phyloP scores from a whole-genome alignment of 2,888 invertebrate genomes.

The Tricholauxania praeusta region DNA sequence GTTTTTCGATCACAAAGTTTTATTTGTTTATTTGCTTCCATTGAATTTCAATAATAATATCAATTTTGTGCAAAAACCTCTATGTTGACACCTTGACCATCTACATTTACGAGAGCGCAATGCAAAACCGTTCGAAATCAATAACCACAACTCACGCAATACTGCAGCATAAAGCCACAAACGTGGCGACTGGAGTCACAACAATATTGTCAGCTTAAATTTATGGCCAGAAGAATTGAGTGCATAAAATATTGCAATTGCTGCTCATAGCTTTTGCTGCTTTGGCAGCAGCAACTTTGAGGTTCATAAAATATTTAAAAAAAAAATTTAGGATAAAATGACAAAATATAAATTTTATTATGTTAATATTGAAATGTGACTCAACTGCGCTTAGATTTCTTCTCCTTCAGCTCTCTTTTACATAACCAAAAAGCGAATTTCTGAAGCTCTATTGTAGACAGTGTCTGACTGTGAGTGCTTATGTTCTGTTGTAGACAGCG shows the following conservation, averaged over 20 bases:
- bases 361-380: too few species aligned
- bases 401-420: too few species aligned
- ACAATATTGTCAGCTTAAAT: conserved; percentile 1
- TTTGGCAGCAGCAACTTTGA: not conserved
- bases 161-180: not conserved
- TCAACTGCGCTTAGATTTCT: too few species aligned
- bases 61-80: not conserved
- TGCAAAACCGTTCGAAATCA: not conserved
- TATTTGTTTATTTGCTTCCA: not conserved
- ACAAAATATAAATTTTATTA: too few species aligned
- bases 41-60: not conserved
- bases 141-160: not conserved
- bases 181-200: not conserved
- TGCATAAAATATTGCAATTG: conserved; percentile 13
- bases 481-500: too few species aligned
- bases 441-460: too few species aligned
- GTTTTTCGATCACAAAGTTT: too few species aligned
- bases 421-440: too few species aligned
- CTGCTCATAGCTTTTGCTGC: not conserved
- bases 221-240: not conserved
- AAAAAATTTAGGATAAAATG: not conserved
- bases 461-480: too few species aligned
- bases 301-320: not conserved
- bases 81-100: not conserved
- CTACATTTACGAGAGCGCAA: not conserved